Evolutionary conservation across 2,888 invertebrate species (phyloP).

Genomic region (Nephrotoma guestfalica): DNA sequence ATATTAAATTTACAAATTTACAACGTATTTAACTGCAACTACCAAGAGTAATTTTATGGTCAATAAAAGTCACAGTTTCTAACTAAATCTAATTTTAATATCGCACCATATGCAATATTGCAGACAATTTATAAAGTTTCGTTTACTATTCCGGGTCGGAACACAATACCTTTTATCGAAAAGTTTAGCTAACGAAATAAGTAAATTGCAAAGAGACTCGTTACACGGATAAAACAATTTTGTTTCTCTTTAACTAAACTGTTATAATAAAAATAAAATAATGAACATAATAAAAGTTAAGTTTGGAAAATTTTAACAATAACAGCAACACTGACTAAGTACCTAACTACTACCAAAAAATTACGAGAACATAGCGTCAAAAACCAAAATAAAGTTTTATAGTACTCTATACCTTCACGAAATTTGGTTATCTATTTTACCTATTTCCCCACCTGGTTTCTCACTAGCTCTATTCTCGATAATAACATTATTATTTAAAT

Average conservation of each 20-base stretch:
- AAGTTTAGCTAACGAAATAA: background rate
- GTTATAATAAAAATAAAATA: background rate
- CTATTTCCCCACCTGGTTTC: background rate
- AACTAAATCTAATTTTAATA: background rate
- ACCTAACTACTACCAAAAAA: background rate
- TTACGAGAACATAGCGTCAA: background rate
- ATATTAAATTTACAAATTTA: too few species aligned
- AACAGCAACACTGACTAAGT: background rate
- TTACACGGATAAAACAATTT: background rate
- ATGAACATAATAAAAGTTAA: background rate
- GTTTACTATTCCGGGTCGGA: background rate
- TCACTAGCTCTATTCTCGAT: background rate
- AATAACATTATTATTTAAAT: background rate
- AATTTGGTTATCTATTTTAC: background rate
- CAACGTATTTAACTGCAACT: too few species aligned
- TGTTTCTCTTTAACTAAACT: background rate
- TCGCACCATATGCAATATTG: background rate
- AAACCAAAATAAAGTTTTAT: background rate
- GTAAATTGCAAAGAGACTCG: background rate
- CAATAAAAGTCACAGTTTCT: too few species aligned
- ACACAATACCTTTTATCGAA: background rate
- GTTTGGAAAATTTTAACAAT: background rate
- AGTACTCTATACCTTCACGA: background rate
- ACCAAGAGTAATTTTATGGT: too few species aligned
- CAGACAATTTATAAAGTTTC: background rate